Conservation (phyloP, 2,113 vertebrate species). For the Sardina pilchardus region DNA sequence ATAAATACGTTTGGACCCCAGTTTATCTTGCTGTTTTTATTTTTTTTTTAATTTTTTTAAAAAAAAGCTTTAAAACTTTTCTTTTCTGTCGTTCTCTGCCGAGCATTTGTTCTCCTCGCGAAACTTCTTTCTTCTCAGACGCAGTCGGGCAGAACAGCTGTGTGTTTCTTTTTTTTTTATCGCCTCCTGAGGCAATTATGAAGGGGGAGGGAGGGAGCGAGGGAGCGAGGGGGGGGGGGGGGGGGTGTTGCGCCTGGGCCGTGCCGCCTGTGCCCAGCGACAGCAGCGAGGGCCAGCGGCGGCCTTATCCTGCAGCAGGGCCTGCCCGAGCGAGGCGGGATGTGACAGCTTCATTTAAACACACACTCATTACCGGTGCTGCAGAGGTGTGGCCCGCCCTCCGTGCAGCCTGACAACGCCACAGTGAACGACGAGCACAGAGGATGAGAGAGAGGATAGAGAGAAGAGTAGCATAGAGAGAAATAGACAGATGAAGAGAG, state of each 20-base stretch:
- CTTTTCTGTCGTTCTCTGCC: background rate
- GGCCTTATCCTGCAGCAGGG: background rate
- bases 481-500: too few species aligned
- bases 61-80: background rate
- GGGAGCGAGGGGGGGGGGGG: background rate
- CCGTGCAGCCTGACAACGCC: background rate
- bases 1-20: background rate
- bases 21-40: background rate
- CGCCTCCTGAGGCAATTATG: conserved; percentile 19
- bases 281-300: background rate
- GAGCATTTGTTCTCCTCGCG: background rate
- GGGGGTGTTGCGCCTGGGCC: background rate
- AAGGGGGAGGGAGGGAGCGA: too few species aligned
- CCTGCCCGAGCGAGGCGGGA: background rate
- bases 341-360: background rate
- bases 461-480: too few species aligned
- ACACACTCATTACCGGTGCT: background rate
- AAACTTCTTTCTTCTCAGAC: background rate
- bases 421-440: background rate
- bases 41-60: background rate
- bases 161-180: conserved; percentile 21
- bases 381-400: background rate
- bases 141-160: conserved; percentile 25
- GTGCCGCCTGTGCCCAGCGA: background rate
- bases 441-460: background rate